phyloP scores from a whole-genome alignment of 2,797 vertebrate genomes.

The Echeneis naucrates region DNA sequence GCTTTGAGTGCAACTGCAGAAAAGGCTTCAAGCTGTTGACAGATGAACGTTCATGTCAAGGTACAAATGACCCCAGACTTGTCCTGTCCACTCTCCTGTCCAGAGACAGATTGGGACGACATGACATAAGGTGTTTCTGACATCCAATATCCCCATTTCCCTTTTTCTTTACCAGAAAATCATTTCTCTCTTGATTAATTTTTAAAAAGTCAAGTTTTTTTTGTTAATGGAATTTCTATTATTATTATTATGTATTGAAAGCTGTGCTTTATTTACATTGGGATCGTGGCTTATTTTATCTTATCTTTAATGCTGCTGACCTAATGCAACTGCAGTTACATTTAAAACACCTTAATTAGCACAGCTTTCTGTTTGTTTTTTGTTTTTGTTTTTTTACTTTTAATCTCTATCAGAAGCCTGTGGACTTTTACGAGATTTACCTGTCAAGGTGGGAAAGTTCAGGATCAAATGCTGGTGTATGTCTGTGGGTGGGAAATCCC shows the following conservation, averaged over 20 bases:
- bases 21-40: slow-evolving; percentile 98
- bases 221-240: no score
- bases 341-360: slow-evolving; percentile 1
- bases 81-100: neutral
- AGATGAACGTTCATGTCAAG: slow-evolving; percentile 97
- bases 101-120: neutral
- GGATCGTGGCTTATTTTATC: slow-evolving; percentile 10
- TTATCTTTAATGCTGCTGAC: slow-evolving; percentile 4
- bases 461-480: slow-evolving; percentile 42
- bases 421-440: slow-evolving; percentile 9
- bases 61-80: slow-evolving; percentile 73
- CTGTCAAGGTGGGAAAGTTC: slow-evolving; percentile 14
- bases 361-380: no score
- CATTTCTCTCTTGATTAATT: neutral
- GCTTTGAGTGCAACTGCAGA: slow-evolving; percentile 97
- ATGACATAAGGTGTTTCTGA: neutral
- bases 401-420: slow-evolving; percentile 34
- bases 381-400: no score
- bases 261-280: slow-evolving; percentile 7
- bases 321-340: slow-evolving; percentile 15
- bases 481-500: slow-evolving; percentile 71
- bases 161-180: neutral
- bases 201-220: no score
- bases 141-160: neutral
- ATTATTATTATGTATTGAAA: no score